Conservation (phyloP, 2,888 invertebrate genomes). For the Pomacea canaliculata region DNA sequence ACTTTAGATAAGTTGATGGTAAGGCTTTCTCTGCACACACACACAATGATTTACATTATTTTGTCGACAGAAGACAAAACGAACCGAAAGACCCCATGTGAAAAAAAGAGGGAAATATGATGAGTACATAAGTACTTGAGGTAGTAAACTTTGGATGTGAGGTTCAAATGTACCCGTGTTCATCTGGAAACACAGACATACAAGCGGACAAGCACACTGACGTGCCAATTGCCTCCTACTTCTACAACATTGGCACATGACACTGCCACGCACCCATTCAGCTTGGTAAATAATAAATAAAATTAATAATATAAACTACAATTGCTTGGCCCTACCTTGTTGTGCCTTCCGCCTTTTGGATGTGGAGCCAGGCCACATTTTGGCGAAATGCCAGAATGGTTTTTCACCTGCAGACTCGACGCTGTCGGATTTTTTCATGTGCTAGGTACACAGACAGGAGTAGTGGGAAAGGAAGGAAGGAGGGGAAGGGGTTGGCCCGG, state of each 20-base stretch:
- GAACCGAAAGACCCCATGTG: too few species aligned
- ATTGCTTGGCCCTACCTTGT: not conserved
- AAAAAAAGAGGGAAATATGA: too few species aligned
- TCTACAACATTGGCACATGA: not conserved
- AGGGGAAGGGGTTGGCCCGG: not conserved
- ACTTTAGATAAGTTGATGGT: too few species aligned
- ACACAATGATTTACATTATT: too few species aligned
- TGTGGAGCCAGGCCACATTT: constrained; percentile 21
- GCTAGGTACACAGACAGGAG: not conserved
- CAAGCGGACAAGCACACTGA: not conserved
- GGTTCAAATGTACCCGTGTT: not conserved
- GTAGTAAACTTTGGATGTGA: too few species aligned
- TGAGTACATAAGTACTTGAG: too few species aligned
- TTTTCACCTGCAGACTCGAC: constrained; percentile 2
- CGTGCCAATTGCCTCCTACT: not conserved
- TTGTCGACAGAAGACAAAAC: too few species aligned
- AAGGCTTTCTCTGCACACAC: too few species aligned
- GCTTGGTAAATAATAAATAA: not conserved
- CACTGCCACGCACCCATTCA: not conserved
- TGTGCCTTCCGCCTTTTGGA: constrained; percentile 14
- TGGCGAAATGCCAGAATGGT: constrained; percentile 20
- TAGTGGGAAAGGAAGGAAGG: not conserved
- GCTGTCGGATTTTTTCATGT: not conserved
- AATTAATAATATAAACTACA: not conserved
- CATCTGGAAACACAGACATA: not conserved